These are phyloP conservation scores for Rhabdophis nuchalis DNA, from an alignment of 2,797 vertebrate genomes.

Conservation along the genomic window DNA sequence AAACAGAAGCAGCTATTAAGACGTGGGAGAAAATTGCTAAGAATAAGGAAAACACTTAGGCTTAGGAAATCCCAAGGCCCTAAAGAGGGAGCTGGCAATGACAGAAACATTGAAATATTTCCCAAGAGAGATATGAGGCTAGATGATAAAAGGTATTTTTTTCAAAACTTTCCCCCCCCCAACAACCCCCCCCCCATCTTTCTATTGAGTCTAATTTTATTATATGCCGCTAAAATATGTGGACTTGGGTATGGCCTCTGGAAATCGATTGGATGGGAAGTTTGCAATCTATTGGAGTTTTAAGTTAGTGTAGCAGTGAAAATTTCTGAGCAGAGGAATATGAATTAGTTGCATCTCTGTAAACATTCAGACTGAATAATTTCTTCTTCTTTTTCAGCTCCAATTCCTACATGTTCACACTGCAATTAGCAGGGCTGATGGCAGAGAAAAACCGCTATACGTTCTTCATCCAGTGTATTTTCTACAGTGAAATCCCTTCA, in stretches of 20 bases:
- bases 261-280: background rate
- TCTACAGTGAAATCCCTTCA: background rate
- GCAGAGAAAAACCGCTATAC: background rate
- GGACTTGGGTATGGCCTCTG: background rate
- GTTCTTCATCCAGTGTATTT: background rate
- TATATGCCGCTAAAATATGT: background rate
- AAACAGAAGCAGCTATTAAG: background rate
- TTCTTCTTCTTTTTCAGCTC: background rate
- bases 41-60: background rate
- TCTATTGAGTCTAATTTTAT: background rate
- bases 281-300: background rate
- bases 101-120: background rate
- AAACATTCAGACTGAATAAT: background rate
- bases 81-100: background rate
- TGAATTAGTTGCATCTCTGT: background rate
- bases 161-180: too few species aligned
- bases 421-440: background rate
- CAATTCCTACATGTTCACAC: background rate
- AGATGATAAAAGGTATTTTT: background rate
- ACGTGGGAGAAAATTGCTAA: background rate
- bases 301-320: background rate
- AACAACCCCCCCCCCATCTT: background rate
- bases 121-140: background rate
- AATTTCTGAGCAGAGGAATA: background rate
- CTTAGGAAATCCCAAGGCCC: background rate